Base-by-base conservation (phyloP, 1,140 invertebrate species). In the Samia ricini region DNA sequence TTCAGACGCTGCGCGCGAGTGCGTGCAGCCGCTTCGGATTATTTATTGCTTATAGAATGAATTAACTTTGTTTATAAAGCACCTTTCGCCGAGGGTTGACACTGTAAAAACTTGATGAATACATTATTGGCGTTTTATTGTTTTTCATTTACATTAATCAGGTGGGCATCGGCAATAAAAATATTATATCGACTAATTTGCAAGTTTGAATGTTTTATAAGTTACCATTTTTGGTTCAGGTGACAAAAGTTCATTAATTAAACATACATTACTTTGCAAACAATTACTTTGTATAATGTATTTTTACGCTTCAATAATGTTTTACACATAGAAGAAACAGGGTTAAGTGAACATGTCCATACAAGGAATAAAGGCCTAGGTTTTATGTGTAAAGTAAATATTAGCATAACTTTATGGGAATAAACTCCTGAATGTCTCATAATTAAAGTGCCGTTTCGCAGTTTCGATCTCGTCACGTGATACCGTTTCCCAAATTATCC, bases 401-500 rank as follows among this genome's bases (percentile, higher is more conserved):
- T 42, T 42, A 42, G 10, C 1, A 8, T 60, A 57, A 33, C 63
- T 23, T 29, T 36, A 68, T n/a, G 24, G 60, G 67, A 77, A 77
- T 83, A 72, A 72, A 81, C 75, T 80, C 65, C 63, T 42, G 76
- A 84, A 84, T 86, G 87, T 88, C n/a, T n/a, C 82, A 90, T 88
- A 90, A 90, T 90, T 88, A 90, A 90, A 90, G 82, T 81, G 81
- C 79, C 83, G 80, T 90, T 86, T 76, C 83, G 71, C 76, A 80
- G 83, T 82, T 84, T 71, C 74, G 75, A 77, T 66, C 76, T 76
- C 76, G 85, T 88, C 83, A 87, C 86, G 81, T 86, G 87, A 87
- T 81, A 81, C 81, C 85, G 84, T 88, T 89, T 85, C 86, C 88
- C 88, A 90, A 90, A 90, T 90, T 90, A 90, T 90, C 88, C 88